Evolutionary conservation across 92 coral and sea anemone species (phyloP), one percentile per base, ranked within the genome.

Genomic region (Umimayanthus kanabou): DNA sequence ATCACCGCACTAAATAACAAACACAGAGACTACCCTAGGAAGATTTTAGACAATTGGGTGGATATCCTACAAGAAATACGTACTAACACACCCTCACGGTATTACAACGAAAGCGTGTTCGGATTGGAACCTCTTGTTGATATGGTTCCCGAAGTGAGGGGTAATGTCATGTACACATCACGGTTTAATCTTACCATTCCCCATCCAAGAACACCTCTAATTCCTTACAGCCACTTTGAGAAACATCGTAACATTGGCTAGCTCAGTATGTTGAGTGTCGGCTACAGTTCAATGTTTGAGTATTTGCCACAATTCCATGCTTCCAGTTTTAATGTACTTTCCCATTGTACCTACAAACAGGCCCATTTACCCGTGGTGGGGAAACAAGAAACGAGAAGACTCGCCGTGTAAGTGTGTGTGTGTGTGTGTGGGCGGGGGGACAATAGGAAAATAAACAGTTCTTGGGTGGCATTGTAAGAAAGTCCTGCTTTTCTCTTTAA

Each of bases 131-230:
- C 96, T 30, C 77, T 90, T 73, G 93, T 95, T 9, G 91, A 96
- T 39, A 88, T 94, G 93, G 64, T 88, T 20, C 95, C 94, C 13
- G 88, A 76, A n/a, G 77, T 96, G 16, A 81, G n/a, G 40, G 90
- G 91, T 14, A 85, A 88, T 55, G 80, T 79, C 10, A 80, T 96
- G 82, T 90, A 49, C 61, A 96, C 98, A 4, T 86, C 93, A 1
- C 81, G 90, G 42, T 96, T 95, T 94, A 96, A 93, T 58, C 81
- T 96, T 20, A 86, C 94, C n/a, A 92, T 96, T 29, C 93, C 95
- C 9, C 65, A 18, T 49, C 91, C 94, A 7, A 93, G 89, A 83
- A 80, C 91, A 6, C 91, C 98, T 14, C 91, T 96, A 74, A 78
- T 89, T 20, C 98, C 98, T 43, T 93, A 89, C 64, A 77, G 84